Percentiles rank a stretch among this genome's conserved stretches.
Conservation (phyloP, 2,888 invertebrate genomes). For the Cephonodes hylas region DNA sequence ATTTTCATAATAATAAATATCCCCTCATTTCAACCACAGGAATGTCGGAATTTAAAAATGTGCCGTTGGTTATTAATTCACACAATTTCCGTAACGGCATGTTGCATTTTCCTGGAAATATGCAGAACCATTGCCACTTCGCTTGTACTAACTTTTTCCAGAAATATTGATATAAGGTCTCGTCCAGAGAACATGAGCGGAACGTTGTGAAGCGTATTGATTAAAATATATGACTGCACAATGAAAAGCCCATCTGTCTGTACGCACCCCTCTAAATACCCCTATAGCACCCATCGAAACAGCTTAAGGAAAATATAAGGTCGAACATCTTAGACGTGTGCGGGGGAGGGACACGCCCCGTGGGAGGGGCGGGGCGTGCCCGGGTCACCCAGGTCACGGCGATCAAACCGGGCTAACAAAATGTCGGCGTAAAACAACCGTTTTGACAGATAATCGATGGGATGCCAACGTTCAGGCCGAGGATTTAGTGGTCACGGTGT, state of each 20-base stretch:
- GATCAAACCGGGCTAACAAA: slow-evolving; percentile 53
- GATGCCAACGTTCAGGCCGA: slow-evolving; percentile 19
- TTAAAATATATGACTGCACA: slow-evolving; percentile 9
- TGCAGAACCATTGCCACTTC: no score
- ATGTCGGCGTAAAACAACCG: slow-evolving; percentile 51
- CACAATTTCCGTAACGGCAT: neutral
- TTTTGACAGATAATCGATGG: slow-evolving; percentile 48
- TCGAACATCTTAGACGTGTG: slow-evolving; percentile 44
- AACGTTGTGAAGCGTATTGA: slow-evolving; percentile 4
- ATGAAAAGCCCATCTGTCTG: slow-evolving; percentile 1
- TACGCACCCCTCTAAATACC: slow-evolving; percentile 24
- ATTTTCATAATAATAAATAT: neutral
- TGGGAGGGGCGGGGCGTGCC: slow-evolving; percentile 46
- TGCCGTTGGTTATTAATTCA: neutral
- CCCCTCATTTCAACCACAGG: neutral
- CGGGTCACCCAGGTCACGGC: slow-evolving; percentile 51
- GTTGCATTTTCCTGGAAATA: neutral
- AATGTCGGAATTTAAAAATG: neutral
- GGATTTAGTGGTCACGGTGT: slow-evolving; percentile 1
- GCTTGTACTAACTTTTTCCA: neutral
- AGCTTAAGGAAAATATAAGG: slow-evolving; percentile 57
- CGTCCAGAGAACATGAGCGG: neutral
- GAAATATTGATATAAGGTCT: neutral
- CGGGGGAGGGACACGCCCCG: slow-evolving; percentile 56
- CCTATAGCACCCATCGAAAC: slow-evolving; percentile 33